Evolutionary conservation across 1,140 invertebrate species (phyloP).

Genomic region (Drosophila truncata): DNA sequence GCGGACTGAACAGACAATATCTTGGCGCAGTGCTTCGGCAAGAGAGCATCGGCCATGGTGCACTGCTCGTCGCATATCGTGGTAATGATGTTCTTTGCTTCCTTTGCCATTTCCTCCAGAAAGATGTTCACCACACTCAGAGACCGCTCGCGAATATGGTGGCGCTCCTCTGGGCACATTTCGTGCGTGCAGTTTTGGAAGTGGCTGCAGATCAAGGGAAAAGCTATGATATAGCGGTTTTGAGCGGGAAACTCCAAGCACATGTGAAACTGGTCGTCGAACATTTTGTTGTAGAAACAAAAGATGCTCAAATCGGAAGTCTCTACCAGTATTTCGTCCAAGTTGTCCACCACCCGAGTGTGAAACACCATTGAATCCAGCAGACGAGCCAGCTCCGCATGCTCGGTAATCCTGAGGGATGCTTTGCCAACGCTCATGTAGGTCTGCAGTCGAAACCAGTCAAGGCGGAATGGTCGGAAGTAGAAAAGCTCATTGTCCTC

Average conservation of each 20-base stretch:
- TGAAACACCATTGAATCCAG: constrained; percentile 99
- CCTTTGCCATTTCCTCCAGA: constrained; percentile 99
- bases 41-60: constrained; percentile 95
- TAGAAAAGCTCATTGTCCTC: constrained; percentile 99
- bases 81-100: constrained; percentile 99
- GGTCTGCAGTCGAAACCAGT: constrained; percentile 99
- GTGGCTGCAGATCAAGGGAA: constrained; percentile 98
- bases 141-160: constrained; percentile 97
- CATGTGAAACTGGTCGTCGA: constrained; percentile 99
- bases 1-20: constrained; percentile 94
- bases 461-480: constrained; percentile 96
- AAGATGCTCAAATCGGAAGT: constrained; percentile 99
- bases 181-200: constrained; percentile 99
- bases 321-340: constrained; percentile 98
- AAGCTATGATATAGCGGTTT: constrained; percentile 98
- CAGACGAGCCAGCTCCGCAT: constrained; percentile 94
- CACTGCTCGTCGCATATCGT: constrained; percentile 99
- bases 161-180: constrained; percentile 98
- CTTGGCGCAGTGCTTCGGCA: constrained; percentile 97
- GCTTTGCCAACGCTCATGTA: constrained; percentile 95
- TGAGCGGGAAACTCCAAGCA: constrained; percentile 99
- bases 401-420: constrained; percentile 93
- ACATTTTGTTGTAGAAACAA: constrained; percentile 98
- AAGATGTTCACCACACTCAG: constrained; percentile 99
- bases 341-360: constrained; percentile 98